These are phyloP conservation scores for Oreochromis aureus DNA, from an alignment of 2,113 vertebrate genomes.

Conservation along the genomic window DNA sequence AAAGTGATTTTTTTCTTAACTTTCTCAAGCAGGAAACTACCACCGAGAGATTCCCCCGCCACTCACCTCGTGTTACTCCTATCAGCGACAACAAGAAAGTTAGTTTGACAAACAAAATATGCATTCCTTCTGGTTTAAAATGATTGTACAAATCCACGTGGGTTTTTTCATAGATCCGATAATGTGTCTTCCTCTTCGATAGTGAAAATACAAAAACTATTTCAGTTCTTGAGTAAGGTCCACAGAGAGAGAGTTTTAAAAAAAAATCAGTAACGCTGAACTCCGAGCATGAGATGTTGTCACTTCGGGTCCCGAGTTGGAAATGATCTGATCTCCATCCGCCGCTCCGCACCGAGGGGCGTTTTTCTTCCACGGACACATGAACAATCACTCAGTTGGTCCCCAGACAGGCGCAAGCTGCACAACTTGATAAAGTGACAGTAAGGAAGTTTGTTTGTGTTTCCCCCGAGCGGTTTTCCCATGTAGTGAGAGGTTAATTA, in stretches of 20 bases:
- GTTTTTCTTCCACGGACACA: constrained; percentile 13
- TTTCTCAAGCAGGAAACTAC: background rate
- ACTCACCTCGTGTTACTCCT: constrained; percentile 68
- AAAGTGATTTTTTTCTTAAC: background rate
- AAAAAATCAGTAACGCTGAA: background rate
- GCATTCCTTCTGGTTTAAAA: constrained; percentile 74
- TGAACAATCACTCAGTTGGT: background rate
- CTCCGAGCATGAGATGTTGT: constrained; percentile 47
- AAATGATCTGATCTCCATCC: constrained; percentile 60
- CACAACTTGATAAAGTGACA: background rate
- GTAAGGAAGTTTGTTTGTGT: background rate
- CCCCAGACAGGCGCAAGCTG: background rate
- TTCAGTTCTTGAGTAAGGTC: constrained; percentile 33
- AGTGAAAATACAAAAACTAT: background rate
- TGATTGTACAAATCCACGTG: constrained; percentile 60
- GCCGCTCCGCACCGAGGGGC: constrained; percentile 47
- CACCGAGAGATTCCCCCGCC: background rate
- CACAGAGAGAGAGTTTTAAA: background rate
- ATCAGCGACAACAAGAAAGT: constrained; percentile 67
- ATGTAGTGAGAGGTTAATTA: background rate
- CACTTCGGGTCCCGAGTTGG: constrained; percentile 43
- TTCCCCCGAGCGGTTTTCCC: background rate
- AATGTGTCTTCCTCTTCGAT: constrained; percentile 14
- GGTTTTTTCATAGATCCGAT: constrained; percentile 73
- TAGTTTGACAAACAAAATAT: constrained; percentile 69